Evolutionary conservation across 2,113 vertebrate genomes (phyloP).

Genomic region (Falco punctatus): DNA sequence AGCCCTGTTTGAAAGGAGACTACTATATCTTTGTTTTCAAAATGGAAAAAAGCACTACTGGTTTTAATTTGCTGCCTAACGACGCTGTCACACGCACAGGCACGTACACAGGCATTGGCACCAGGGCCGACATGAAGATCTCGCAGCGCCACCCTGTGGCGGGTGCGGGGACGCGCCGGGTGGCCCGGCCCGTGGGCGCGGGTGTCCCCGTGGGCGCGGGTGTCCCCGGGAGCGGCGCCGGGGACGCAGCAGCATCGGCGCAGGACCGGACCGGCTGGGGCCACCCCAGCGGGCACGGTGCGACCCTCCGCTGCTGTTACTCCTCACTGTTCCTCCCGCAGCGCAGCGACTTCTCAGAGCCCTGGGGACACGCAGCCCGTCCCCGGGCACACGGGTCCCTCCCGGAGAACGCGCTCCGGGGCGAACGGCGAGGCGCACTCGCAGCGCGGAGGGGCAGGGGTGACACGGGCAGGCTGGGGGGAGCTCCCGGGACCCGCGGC

Average conservation of each 20-base stretch:
- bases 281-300: too few relatives aligned
- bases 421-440: too few relatives aligned
- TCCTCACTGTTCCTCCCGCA: not conserved
- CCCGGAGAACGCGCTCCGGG: not conserved
- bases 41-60: slow-evolving; percentile 37
- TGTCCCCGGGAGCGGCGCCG: too few relatives aligned
- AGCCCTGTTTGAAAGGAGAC: not conserved
- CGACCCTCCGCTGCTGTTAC: not conserved
- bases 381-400: not conserved
- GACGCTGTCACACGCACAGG: not conserved
- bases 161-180: not conserved
- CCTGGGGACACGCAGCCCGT: not conserved
- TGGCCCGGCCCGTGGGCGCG: rapidly evolving
- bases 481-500: not conserved
- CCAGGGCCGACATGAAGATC: not conserved
- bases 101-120: not conserved
- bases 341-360: not conserved
- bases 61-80: slow-evolving; percentile 54
- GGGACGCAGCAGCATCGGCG: too few relatives aligned
- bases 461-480: not conserved
- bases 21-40: slow-evolving; percentile 20
- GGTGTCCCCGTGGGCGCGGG: too few relatives aligned
- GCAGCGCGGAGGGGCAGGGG: too few relatives aligned
- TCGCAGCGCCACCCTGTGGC: slow-evolving; percentile 63
- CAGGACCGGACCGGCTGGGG: too few relatives aligned